Percentiles rank a stretch among this genome's conserved stretches.
These are phyloP conservation scores for Ophioderma brevispina DNA, from an alignment of 35 echinoderm and acorn worm genomes.

Conservation along the genomic window DNA sequence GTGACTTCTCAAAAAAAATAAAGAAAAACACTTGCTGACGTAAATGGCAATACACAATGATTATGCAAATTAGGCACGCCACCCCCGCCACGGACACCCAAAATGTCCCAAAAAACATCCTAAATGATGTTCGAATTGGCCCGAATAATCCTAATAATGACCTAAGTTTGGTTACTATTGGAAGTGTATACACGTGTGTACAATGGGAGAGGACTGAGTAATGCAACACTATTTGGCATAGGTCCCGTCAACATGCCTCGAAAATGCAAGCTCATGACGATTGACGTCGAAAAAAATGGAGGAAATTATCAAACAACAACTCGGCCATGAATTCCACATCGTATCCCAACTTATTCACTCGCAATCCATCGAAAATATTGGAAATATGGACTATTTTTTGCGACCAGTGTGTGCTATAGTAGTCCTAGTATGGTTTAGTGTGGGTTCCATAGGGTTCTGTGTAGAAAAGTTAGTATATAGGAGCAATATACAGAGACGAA, in stretches of 20 bases:
- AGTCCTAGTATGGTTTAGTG: constrained; percentile 40
- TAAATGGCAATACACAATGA: background rate
- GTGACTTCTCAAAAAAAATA: background rate
- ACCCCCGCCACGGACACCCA: constrained; percentile 23
- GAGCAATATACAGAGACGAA: constrained; percentile 58
- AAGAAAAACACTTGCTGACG: background rate
- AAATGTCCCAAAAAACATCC: constrained; percentile 40
- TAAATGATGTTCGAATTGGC: background rate
- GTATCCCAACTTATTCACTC: background rate
- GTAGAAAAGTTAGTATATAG: constrained; percentile 52
- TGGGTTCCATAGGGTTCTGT: constrained; percentile 64
- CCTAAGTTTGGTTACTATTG: background rate
- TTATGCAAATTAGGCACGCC: constrained; percentile 69
- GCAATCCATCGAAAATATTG: background rate
- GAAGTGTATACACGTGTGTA: background rate
- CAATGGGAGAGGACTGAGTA: background rate
- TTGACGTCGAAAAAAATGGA: constrained; percentile 63
- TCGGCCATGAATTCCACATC: background rate
- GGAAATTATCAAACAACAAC: constrained; percentile 34
- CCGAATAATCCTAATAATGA: background rate
- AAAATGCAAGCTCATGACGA: constrained; percentile 4
- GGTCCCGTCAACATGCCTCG: background rate
- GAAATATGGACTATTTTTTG: background rate
- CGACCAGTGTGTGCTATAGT: background rate
- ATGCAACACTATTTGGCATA: background rate